Evolutionary conservation across 1,140 invertebrate species (phyloP).

Genomic region (Pseudoatta argentina): DNA sequence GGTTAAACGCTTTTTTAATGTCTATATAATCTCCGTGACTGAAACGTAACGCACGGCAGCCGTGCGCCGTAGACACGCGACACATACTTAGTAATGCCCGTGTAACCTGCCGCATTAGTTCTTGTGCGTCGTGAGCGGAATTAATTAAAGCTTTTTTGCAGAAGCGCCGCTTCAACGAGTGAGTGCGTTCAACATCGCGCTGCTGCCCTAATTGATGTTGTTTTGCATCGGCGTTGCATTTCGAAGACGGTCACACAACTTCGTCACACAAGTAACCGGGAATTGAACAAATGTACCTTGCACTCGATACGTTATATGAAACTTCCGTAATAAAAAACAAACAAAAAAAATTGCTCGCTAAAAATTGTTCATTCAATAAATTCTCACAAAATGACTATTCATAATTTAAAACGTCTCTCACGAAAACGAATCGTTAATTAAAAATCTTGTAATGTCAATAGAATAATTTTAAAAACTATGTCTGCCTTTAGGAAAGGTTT

Average conservation of each 20-base stretch:
- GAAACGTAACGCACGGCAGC: conserved; percentile 48
- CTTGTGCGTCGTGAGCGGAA: conserved; percentile 73
- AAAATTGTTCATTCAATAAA: conserved; percentile 9
- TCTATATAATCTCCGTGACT: conserved; percentile 41
- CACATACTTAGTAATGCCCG: conserved; percentile 72
- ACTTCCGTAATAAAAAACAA: background rate
- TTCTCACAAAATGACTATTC: background rate
- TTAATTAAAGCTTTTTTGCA: conserved; percentile 80
- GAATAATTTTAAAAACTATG: conserved; percentile 24
- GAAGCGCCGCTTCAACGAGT: conserved; percentile 58
- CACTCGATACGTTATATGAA: background rate
- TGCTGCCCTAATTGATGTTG: conserved; percentile 77
- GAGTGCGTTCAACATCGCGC: conserved; percentile 73
- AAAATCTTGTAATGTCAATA: background rate
- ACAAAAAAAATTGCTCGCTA: background rate
- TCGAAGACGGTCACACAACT: conserved; percentile 50
- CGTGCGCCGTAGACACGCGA: conserved; percentile 38
- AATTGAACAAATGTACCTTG: conserved; percentile 17
- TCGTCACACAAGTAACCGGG: conserved; percentile 42
- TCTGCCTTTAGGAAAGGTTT: background rate
- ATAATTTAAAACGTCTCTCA: background rate
- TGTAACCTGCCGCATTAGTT: conserved; percentile 72
- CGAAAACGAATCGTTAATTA: background rate
- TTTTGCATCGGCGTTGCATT: conserved; percentile 71
- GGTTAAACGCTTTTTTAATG: conserved; percentile 59